These are phyloP conservation scores for Penaeus japonicus DNA, from an alignment of 1,140 invertebrate genomes.

Conservation along the genomic window DNA sequence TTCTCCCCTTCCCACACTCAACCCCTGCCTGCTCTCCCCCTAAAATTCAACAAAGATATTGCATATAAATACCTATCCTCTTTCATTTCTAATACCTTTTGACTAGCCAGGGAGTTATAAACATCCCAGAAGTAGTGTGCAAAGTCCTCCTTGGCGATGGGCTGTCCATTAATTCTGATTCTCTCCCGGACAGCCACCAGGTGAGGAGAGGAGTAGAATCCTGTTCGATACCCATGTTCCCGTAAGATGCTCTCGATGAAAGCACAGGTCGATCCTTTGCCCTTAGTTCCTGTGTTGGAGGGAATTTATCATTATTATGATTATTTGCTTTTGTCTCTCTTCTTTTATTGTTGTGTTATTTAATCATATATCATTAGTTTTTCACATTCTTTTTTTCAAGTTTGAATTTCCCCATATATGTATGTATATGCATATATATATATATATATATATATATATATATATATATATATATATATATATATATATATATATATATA, in stretches of 20 bases:
- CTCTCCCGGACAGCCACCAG: constrained; percentile 90
- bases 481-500: background rate
- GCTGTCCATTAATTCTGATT: constrained; percentile 85
- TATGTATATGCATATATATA: background rate
- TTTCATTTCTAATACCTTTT: constrained; percentile 8
- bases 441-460: background rate
- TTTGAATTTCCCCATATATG: background rate
- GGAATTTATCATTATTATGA: constrained; percentile 67
- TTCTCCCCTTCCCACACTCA: too few species aligned
- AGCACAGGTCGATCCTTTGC: constrained; percentile 88
- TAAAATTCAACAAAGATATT: background rate
- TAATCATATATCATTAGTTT: background rate
- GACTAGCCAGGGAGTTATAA: constrained; percentile 70
- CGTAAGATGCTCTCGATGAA: constrained; percentile 90
- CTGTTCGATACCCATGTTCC: constrained; percentile 85
- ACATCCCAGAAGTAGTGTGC: constrained; percentile 83
- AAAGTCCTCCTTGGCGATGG: constrained; percentile 80
- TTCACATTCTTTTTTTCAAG: background rate
- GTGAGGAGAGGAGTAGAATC: constrained; percentile 97
- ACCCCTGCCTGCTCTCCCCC: too few species aligned
- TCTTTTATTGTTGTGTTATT: background rate
- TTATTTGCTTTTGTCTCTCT: background rate
- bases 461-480: background rate
- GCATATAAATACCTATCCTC: background rate
- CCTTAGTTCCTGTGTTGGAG: constrained; percentile 88